Evolutionary conservation across 92 coral and sea anemone species (phyloP).

Genomic region (Parazoanthus atlanticus): DNA sequence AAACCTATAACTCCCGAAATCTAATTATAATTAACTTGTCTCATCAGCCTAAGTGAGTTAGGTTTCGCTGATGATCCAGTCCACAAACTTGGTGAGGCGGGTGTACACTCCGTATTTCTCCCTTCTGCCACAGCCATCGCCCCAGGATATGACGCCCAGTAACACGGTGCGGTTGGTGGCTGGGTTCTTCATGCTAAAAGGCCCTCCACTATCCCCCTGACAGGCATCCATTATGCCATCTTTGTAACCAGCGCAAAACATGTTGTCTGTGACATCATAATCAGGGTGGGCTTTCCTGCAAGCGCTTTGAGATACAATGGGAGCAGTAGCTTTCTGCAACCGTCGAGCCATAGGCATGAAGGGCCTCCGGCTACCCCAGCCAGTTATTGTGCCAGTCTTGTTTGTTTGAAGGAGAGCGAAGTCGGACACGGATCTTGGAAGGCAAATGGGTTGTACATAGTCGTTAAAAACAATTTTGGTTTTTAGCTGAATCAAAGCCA

Average conservation of each 20-base stretch:
- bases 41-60: neutral
- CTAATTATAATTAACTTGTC: no score
- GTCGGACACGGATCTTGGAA: slow-evolving; percentile 57
- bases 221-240: slow-evolving; percentile 71
- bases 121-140: slow-evolving; percentile 75
- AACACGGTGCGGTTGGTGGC: slow-evolving; percentile 61
- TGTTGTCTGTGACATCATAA: slow-evolving; percentile 68
- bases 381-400: slow-evolving; percentile 59
- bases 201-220: slow-evolving; percentile 95
- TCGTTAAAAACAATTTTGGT: slow-evolving; percentile 59
- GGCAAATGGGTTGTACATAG: slow-evolving; percentile 87
- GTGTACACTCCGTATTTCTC: slow-evolving; percentile 92
- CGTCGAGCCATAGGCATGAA: slow-evolving; percentile 37
- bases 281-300: slow-evolving; percentile 63
- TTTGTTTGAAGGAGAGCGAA: slow-evolving; percentile 35
- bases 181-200: slow-evolving; percentile 73
- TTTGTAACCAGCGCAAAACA: slow-evolving; percentile 86
- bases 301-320: slow-evolving; percentile 48
- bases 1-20: no score
- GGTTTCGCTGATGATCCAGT: slow-evolving; percentile 65
- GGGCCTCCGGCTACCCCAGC: slow-evolving; percentile 68
- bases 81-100: slow-evolving; percentile 56
- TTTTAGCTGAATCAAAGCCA: slow-evolving; percentile 73
- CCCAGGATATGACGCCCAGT: slow-evolving; percentile 89
- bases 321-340: slow-evolving; percentile 63